phyloP scores from a whole-genome alignment of 2,113 vertebrate genomes.

The Asarcornis scutulata region DNA sequence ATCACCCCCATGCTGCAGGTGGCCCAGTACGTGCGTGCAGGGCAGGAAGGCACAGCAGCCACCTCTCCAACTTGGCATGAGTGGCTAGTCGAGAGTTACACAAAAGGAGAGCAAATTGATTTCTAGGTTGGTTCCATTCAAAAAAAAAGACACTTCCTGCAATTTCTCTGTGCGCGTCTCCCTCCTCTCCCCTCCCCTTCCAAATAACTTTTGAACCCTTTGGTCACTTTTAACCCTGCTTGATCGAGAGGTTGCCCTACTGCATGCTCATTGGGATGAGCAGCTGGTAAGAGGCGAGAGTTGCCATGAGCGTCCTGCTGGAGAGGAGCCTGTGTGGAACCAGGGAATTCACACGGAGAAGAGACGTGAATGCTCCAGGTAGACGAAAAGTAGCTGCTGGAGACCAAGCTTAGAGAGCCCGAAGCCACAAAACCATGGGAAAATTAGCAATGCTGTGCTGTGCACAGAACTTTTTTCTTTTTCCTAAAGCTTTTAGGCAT shows the following conservation, averaged over 20 bases:
- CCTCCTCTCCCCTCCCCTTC: neutral
- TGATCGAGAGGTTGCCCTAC: neutral
- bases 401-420: neutral
- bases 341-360: neutral
- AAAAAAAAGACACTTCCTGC: neutral
- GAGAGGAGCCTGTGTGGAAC: neutral
- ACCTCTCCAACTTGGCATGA: neutral
- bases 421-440: neutral
- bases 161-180: neutral
- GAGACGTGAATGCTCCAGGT: neutral
- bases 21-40: fast-evolving
- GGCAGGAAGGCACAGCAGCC: neutral
- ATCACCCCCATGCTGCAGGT: neutral
- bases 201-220: slow-evolving; percentile 35
- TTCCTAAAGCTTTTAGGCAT: neutral
- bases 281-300: neutral
- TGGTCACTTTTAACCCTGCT: neutral
- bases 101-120: neutral
- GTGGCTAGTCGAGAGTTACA: neutral
- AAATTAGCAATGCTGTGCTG: neutral
- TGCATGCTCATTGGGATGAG: neutral
- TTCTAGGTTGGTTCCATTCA: neutral
- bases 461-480: neutral
- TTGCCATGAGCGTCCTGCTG: neutral
- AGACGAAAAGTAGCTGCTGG: neutral